These are phyloP conservation scores for Dendroctonus valens DNA, from an alignment of 1,140 invertebrate genomes.

Conservation along the genomic window DNA sequence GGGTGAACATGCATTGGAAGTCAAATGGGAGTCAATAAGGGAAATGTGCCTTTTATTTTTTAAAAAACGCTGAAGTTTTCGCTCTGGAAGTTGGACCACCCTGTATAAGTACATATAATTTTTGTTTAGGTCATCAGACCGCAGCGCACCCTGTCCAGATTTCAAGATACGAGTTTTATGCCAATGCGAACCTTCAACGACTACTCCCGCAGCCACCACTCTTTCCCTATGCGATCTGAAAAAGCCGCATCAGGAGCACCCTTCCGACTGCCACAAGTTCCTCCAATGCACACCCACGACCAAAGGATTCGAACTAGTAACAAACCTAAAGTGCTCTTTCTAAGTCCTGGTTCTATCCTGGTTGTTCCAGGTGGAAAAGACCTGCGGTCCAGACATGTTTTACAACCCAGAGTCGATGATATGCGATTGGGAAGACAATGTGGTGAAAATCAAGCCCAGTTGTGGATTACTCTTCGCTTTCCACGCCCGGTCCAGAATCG, in stretches of 20 bases:
- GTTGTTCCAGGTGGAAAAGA: conserved; percentile 53
- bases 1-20: too few relatives aligned
- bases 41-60: too few relatives aligned
- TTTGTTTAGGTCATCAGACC: conserved; percentile 38
- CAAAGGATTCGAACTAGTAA: conserved; percentile 45
- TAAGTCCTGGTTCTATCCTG: not conserved
- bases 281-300: conserved; percentile 56
- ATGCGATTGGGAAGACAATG: conserved; percentile 62
- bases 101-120: not conserved
- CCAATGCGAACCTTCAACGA: conserved; percentile 52
- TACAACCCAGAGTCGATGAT: conserved; percentile 62
- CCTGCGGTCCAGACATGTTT: conserved; percentile 58
- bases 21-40: too few relatives aligned
- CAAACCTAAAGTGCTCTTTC: not conserved
- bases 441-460: conserved; percentile 61
- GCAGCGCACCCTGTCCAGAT: conserved; percentile 58
- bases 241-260: conserved; percentile 53
- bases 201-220: not conserved
- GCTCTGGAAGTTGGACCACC: not conserved
- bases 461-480: too few relatives aligned
- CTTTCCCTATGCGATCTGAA: conserved; percentile 46
- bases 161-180: conserved; percentile 75
- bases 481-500: conserved; percentile 15
- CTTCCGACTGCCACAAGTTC: conserved; percentile 60
- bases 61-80: not conserved